Percentiles rank a stretch among this genome's conserved stretches.
These are phyloP conservation scores for Meteorus cinctellus DNA, from an alignment of 2,888 invertebrate genomes.

Conservation along the genomic window DNA sequence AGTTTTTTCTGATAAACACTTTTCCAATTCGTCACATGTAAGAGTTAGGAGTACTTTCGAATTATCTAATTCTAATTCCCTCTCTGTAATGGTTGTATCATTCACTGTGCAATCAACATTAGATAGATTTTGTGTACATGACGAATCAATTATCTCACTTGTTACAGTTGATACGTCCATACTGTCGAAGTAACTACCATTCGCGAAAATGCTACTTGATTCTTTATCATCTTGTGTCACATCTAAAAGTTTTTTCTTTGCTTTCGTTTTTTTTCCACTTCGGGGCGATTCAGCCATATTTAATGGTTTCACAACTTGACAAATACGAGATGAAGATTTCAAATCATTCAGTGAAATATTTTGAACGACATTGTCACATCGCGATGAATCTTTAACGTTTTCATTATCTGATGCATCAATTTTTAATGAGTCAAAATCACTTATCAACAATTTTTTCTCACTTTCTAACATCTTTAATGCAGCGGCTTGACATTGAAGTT, in stretches of 20 bases:
- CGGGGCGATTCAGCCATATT: background rate
- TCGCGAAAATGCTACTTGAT: slow-evolving; percentile 61
- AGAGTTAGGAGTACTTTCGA: slow-evolving; percentile 36
- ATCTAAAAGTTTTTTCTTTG: background rate
- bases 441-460: background rate
- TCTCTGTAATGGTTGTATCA: slow-evolving; percentile 19
- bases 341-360: background rate
- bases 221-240: slow-evolving; percentile 49
- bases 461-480: background rate
- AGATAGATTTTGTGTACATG: slow-evolving; percentile 25
- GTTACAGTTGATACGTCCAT: slow-evolving; percentile 52
- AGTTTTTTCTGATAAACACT: slow-evolving; percentile 42
- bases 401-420: background rate
- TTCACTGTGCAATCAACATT: slow-evolving; percentile 12
- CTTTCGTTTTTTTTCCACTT: background rate
- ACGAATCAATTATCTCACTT: slow-evolving; percentile 43
- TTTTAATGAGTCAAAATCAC: slow-evolving; percentile 25
- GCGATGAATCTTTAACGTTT: background rate
- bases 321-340: slow-evolving; percentile 19
- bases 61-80: slow-evolving; percentile 37
- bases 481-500: slow-evolving; percentile 1
- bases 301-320: slow-evolving; percentile 18
- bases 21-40: slow-evolving; percentile 42
- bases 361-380: background rate
- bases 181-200: slow-evolving; percentile 60